Percentiles rank a stretch among this genome's conserved stretches.
Conservation (phyloP, 1,140 invertebrate genomes). For the Drosophila seguyi region DNA sequence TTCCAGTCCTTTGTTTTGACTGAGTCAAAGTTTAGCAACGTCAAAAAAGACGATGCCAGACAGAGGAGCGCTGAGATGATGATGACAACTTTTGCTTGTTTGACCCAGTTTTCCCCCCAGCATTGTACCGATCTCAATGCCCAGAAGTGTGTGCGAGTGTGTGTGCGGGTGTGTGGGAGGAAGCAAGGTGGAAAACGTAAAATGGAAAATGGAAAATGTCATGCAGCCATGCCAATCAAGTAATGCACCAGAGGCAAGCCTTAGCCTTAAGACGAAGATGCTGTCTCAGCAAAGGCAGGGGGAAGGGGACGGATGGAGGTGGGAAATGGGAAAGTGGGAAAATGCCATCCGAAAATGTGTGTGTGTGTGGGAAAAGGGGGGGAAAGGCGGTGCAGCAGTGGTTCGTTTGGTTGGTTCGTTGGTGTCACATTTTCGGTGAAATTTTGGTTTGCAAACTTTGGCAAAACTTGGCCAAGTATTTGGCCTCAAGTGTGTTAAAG, state of each 20-base stretch:
- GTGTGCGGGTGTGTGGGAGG: background rate
- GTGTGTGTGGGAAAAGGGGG: conserved; percentile 36
- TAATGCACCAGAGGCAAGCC: conserved; percentile 54
- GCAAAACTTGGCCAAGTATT: conserved; percentile 84
- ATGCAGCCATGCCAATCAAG: conserved; percentile 79
- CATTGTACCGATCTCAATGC: conserved; percentile 44
- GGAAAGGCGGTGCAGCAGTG: conserved; percentile 44
- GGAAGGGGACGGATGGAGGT: background rate
- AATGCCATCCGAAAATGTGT: conserved; percentile 33
- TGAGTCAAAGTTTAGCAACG: conserved; percentile 38
- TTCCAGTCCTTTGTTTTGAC: conserved; percentile 41
- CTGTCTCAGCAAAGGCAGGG: background rate
- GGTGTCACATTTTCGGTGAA: conserved; percentile 83
- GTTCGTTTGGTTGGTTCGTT: conserved; percentile 81
- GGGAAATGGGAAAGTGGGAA: background rate
- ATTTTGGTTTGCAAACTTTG: conserved; percentile 83
- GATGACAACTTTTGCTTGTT: conserved; percentile 29
- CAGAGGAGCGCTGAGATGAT: conserved; percentile 21
- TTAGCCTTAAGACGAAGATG: conserved; percentile 28
- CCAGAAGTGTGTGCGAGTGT: background rate
- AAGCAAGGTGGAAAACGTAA: background rate
- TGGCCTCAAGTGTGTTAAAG: conserved; percentile 71
- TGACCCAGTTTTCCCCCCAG: conserved; percentile 45
- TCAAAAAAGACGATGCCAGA: conserved; percentile 45
- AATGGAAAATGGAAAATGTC: conserved; percentile 47